Conservation (phyloP, 2,888 invertebrate genomes). For the Blera fallax region DNA sequence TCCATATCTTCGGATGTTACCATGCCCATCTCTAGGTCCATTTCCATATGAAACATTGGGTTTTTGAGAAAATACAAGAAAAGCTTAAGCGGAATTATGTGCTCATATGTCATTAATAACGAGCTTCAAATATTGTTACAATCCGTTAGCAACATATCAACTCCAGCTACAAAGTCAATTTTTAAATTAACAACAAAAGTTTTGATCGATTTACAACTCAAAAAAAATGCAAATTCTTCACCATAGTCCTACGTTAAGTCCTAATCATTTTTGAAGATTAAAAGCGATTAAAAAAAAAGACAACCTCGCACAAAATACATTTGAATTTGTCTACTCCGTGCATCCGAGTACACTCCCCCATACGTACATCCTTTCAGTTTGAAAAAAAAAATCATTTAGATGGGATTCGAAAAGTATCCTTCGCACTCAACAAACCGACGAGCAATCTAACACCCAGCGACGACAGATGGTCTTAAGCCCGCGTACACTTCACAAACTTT, state of each 20-base stretch:
- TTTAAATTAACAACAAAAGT: background rate
- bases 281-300: background rate
- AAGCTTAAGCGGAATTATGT: too few relatives aligned
- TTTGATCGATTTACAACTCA: background rate
- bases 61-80: too few relatives aligned
- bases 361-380: background rate
- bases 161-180: background rate
- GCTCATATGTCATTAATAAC: background rate
- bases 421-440: background rate
- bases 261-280: background rate
- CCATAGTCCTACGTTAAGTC: background rate
- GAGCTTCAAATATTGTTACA: background rate
- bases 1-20: too few relatives aligned
- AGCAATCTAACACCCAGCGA: background rate
- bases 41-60: too few relatives aligned
- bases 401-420: constrained; percentile 6
- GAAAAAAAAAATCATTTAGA: background rate
- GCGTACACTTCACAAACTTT: constrained; percentile 2
- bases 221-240: background rate
- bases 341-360: background rate
- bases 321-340: too few relatives aligned
- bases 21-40: too few relatives aligned
- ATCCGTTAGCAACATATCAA: background rate
- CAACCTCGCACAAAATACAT: background rate
- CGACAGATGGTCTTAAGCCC: constrained; percentile 32